A percentile compares a stretch with the other conserved stretches of the same genome.
Evolutionary conservation across 2,888 invertebrate species (phyloP).

Genomic region (Andrena bicolor): DNA sequence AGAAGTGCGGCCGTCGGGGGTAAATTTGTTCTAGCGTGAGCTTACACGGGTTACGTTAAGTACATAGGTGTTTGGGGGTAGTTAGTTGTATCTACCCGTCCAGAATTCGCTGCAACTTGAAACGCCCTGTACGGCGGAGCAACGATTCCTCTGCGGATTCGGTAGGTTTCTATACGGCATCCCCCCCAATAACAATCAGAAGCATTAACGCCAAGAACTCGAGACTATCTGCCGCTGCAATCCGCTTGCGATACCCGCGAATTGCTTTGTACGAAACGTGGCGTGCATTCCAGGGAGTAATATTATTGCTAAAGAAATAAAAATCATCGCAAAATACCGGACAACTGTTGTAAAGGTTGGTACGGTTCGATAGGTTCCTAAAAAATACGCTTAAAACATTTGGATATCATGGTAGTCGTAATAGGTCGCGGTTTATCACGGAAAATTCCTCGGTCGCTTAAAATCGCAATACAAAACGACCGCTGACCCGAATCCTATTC

Average conservation of each 20-base stretch:
- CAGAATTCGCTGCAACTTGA: conserved; percentile 67
- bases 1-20: conserved; percentile 60
- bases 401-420: conserved; percentile 17
- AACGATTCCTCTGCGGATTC: conserved; percentile 53
- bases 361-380: conserved; percentile 7
- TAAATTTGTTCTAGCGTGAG: conserved; percentile 85
- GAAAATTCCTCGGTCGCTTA: conserved; percentile 47
- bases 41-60: conserved; percentile 85
- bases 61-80: conserved; percentile 83
- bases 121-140: conserved; percentile 55
- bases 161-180: conserved; percentile 36
- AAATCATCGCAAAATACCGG: conserved; percentile 2
- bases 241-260: not conserved
- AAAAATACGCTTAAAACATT: conserved; percentile 27
- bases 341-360: not conserved
- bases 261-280: not conserved
- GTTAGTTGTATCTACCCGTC: conserved; percentile 78
- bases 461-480: conserved; percentile 56
- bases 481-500: conserved; percentile 63
- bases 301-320: not conserved
- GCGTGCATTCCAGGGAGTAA: not conserved
- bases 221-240: not conserved
- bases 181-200: conserved; percentile 17
- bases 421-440: conserved; percentile 39
- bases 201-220: conserved; percentile 9